These are phyloP conservation scores for Protosalanx chinensis DNA, from an alignment of 2,797 vertebrate species.

Conservation along the genomic window DNA sequence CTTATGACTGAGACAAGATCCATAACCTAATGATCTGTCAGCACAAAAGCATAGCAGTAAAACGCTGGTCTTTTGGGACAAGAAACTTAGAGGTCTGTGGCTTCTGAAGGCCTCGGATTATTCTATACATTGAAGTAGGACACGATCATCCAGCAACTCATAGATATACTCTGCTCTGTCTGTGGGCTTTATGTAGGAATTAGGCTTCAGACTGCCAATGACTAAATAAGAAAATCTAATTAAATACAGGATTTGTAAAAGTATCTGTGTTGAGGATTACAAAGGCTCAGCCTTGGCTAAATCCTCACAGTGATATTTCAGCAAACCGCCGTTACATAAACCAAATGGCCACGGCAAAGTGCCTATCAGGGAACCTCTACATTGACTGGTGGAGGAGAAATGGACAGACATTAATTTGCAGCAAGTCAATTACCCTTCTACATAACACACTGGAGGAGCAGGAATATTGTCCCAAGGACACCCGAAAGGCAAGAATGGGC, in stretches of 20 bases:
- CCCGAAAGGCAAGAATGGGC: constrained; percentile 29
- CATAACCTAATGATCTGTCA: background rate
- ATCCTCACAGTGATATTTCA: constrained; percentile 61
- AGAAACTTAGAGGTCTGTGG: constrained; percentile 41
- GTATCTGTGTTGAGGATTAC: constrained; percentile 73
- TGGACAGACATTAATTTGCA: background rate
- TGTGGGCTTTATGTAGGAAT: constrained; percentile 63
- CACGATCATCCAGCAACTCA: constrained; percentile 36
- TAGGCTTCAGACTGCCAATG: constrained; percentile 64
- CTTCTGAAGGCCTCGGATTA: constrained; percentile 54
- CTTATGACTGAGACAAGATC: background rate
- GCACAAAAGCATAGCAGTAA: background rate
- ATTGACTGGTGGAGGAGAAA: constrained; percentile 21
- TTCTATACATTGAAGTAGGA: constrained; percentile 56
- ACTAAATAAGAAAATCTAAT: constrained; percentile 72
- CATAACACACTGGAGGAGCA: constrained; percentile 24
- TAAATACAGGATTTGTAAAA: constrained; percentile 76
- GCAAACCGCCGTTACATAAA: constrained; percentile 58
- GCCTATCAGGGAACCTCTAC: constrained; percentile 40
- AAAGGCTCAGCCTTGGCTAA: constrained; percentile 63
- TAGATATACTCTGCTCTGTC: constrained; percentile 47
- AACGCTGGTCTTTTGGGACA: constrained; percentile 14
- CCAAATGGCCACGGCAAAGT: constrained; percentile 41
- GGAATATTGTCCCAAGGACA: constrained; percentile 40
- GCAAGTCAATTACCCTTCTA: constrained; percentile 21